phyloP scores from a whole-genome alignment of 2,797 vertebrate species.

The Sebastes itinus region DNA sequence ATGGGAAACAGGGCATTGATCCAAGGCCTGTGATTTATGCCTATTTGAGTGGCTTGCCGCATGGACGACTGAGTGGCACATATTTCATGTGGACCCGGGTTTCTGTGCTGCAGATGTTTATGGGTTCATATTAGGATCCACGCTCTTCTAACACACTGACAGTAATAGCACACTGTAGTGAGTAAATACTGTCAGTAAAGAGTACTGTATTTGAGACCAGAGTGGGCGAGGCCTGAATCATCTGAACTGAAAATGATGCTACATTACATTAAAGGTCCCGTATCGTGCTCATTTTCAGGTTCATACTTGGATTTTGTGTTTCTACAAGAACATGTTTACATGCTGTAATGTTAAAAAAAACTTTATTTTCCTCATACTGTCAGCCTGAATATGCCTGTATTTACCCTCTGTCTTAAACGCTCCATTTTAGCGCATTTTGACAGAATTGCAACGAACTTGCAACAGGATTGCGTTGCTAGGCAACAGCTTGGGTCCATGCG shows the following conservation, averaged over 20 bases:
- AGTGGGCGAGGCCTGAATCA: neutral
- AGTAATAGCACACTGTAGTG: neutral
- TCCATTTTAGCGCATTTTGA: too few species aligned
- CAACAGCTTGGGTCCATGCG: too few species aligned
- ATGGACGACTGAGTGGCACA: slow-evolving; percentile 39
- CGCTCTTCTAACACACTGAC: neutral
- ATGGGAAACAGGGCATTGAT: slow-evolving; percentile 67
- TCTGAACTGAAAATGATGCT: neutral
- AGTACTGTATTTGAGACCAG: neutral
- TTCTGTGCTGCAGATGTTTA: slow-evolving; percentile 24
- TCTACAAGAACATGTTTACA: too few species aligned
- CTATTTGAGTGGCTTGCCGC: slow-evolving; percentile 29
- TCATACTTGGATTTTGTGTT: too few species aligned
- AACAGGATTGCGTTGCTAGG: too few species aligned
- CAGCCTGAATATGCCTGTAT: too few species aligned
- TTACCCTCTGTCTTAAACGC: too few species aligned
- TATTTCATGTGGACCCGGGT: slow-evolving; percentile 43
- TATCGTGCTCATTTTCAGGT: too few species aligned
- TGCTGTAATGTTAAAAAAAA: too few species aligned
- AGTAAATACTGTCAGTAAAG: slow-evolving; percentile 12
- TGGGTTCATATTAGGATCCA: slow-evolving; percentile 19
- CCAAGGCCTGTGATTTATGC: slow-evolving; percentile 62
- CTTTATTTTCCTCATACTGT: too few species aligned
- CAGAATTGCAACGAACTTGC: too few species aligned
- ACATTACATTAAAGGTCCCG: too few species aligned